These are phyloP conservation scores for Moxostoma hubbsi DNA, from an alignment of 2,797 vertebrate genomes.

Conservation along the genomic window DNA sequence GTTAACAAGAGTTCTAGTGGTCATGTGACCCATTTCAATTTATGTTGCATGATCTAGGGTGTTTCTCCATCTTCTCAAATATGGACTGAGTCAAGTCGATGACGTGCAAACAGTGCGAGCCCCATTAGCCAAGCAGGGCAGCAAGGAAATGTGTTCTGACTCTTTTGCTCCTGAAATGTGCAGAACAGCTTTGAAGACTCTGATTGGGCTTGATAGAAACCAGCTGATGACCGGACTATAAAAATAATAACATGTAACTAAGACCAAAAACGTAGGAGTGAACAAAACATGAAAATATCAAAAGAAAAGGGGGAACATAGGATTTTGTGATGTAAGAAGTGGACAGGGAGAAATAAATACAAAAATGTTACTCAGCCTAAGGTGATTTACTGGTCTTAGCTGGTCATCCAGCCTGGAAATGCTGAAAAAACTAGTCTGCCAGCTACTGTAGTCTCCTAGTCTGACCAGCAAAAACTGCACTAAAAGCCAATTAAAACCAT, in stretches of 20 bases:
- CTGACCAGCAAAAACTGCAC: background rate
- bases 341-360: slow-evolving; percentile 1
- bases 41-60: slow-evolving; percentile 28
- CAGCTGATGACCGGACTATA: slow-evolving; percentile 63
- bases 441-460: background rate
- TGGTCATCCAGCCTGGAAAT: no score
- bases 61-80: slow-evolving; percentile 45
- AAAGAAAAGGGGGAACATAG: slow-evolving; percentile 31
- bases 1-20: slow-evolving; percentile 8
- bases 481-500: background rate
- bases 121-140: slow-evolving; percentile 57
- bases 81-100: slow-evolving; percentile 47
- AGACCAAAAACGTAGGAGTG: slow-evolving; percentile 54
- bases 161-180: slow-evolving; percentile 66
- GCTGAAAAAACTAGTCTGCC: background rate
- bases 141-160: slow-evolving; percentile 62
- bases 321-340: slow-evolving; percentile 39
- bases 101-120: slow-evolving; percentile 60
- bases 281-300: slow-evolving; percentile 50
- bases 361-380: background rate
- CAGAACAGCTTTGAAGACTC: slow-evolving; percentile 58
- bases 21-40: slow-evolving; percentile 10
- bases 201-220: slow-evolving; percentile 67
- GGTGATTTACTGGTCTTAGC: background rate
- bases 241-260: slow-evolving; percentile 64